Evolutionary conservation across 92 coral and sea anemone species (phyloP).

Genomic region (Parazoanthus darwini): DNA sequence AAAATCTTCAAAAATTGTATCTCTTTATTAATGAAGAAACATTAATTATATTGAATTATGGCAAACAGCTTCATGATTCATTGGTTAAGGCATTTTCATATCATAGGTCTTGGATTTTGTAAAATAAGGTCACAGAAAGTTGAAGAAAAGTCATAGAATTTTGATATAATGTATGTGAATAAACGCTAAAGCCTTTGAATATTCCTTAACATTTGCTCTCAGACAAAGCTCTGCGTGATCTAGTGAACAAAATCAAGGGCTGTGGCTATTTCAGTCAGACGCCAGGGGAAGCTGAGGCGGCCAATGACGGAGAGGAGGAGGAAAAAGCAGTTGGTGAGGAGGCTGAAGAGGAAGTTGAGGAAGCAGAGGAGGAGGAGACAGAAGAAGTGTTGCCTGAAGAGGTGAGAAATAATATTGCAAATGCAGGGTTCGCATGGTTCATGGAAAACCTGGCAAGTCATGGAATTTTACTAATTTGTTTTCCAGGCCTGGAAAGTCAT

Average conservation of each 20-base stretch:
- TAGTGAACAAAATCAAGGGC: conserved; percentile 73
- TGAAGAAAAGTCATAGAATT: not conserved
- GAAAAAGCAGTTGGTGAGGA: conserved; percentile 60
- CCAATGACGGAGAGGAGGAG: conserved; percentile 52
- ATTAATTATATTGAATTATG: too few species aligned
- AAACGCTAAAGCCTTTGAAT: not conserved
- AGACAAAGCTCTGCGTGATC: conserved; percentile 80
- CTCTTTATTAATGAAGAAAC: too few species aligned
- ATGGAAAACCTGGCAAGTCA: too few species aligned
- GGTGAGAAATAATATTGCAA: not conserved
- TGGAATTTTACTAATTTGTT: too few species aligned
- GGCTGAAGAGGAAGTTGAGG: conserved; percentile 32
- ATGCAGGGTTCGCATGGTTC: too few species aligned
- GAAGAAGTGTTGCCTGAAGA: conserved; percentile 40
- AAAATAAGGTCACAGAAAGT: too few species aligned
- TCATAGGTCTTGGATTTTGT: too few species aligned
- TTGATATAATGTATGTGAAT: not conserved
- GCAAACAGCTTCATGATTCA: too few species aligned
- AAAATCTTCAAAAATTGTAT: too few species aligned
- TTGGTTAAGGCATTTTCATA: too few species aligned
- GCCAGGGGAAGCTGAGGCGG: conserved; percentile 56
- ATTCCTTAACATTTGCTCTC: conserved; percentile 48
- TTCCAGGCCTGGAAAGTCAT: too few species aligned
- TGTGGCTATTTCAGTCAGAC: conserved; percentile 81
- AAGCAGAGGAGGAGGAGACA: conserved; percentile 46